Conservation (phyloP, 2,797 vertebrate genomes). For the Ispidina lecontei region DNA sequence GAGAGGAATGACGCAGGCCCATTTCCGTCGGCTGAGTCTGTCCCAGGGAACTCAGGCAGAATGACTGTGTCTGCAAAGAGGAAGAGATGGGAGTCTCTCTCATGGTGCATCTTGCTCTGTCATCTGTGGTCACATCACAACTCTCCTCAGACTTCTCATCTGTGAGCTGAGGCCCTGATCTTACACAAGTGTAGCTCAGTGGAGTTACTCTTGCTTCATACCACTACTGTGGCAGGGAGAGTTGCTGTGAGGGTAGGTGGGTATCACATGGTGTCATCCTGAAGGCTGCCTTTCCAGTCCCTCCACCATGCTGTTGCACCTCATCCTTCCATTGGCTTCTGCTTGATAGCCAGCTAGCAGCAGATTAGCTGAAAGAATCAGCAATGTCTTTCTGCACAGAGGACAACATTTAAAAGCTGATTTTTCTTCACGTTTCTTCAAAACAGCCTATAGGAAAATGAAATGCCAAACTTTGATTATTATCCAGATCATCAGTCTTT, state of each 20-base stretch:
- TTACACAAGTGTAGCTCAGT: neutral
- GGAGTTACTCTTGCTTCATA: neutral
- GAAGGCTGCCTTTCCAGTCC: neutral
- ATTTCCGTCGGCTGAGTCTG: neutral
- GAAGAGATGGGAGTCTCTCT: neutral
- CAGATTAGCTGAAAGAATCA: neutral
- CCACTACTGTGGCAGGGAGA: fast-evolving
- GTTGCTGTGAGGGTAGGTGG: neutral
- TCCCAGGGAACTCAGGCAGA: neutral
- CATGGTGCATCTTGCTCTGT: neutral
- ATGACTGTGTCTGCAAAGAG: neutral
- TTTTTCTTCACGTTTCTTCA: constrained; percentile 3
- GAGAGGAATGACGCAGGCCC: neutral
- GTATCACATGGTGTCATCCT: neutral
- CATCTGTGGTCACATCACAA: neutral
- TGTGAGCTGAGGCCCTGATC: neutral
- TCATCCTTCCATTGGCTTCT: neutral
- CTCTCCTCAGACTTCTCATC: neutral
- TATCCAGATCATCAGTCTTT: constrained; percentile 13
- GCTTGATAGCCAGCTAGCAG: neutral
- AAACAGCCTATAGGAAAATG: constrained; percentile 23
- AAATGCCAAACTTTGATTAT: constrained; percentile 6
- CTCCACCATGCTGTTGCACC: neutral
- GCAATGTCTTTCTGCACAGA: neutral
- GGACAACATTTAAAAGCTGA: neutral